phyloP scores from a whole-genome alignment of 2,888 invertebrate genomes.

The Aquatica leii region DNA sequence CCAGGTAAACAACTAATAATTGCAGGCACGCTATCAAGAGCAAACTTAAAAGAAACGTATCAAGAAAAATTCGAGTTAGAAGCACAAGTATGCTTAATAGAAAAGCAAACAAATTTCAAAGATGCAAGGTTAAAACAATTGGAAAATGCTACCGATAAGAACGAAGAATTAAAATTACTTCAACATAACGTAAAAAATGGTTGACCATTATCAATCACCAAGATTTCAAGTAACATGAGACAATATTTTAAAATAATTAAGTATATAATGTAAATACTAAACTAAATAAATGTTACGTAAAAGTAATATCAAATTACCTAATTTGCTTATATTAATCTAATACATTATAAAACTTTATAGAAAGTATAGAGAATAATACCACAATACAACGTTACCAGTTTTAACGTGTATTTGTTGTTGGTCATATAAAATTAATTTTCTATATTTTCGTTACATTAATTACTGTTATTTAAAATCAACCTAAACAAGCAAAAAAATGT shows the following conservation, averaged over 20 bases:
- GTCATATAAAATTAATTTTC: no score
- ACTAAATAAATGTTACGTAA: no score
- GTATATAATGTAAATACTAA: no score
- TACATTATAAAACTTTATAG: no score
- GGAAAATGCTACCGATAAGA: conserved; percentile 9
- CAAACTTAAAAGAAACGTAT: not conserved
- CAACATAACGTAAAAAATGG: conserved; percentile 17
- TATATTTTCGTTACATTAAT: no score
- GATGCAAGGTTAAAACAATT: conserved; percentile 1
- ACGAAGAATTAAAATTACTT: conserved; percentile 22
- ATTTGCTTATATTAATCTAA: no score
- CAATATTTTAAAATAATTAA: not conserved
- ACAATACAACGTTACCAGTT: no score
- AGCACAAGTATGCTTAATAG: not conserved
- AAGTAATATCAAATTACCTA: no score
- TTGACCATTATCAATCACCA: conserved; percentile 23
- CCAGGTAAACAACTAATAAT: conserved; percentile 3
- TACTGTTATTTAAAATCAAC: no score
- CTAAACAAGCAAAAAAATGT: no score
- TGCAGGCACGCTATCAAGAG: not conserved
- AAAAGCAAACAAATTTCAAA: not conserved
- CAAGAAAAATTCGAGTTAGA: not conserved
- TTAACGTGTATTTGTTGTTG: no score
- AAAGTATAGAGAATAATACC: no score
- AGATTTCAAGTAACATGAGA: conserved; percentile 2